phyloP scores from a whole-genome alignment of 2,888 invertebrate species.

The Rapana venosa region DNA sequence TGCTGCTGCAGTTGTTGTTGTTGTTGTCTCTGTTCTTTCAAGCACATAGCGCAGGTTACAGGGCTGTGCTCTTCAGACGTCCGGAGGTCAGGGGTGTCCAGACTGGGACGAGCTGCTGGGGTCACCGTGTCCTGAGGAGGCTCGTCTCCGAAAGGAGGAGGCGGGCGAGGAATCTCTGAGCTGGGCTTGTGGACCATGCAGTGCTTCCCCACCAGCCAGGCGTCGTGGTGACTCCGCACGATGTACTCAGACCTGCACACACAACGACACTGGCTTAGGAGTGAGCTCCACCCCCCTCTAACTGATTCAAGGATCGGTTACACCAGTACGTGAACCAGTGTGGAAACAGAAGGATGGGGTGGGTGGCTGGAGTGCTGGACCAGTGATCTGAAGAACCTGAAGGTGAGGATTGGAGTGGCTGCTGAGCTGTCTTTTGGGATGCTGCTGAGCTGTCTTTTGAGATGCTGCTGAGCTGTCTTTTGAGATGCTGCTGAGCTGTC shows the following conservation, averaged over 20 bases:
- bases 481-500: no score
- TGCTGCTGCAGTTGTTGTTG: background rate
- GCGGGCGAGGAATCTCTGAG: background rate
- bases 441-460: no score
- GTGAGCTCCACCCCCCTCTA: no score
- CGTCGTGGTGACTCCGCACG: conserved; percentile 66
- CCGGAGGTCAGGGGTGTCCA: background rate
- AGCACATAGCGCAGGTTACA: conserved; percentile 20
- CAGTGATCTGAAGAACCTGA: no score
- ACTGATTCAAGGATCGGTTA: no score
- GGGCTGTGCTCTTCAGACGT: background rate
- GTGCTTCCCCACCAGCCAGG: conserved; percentile 64
- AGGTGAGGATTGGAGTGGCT: no score
- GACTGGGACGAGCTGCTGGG: background rate
- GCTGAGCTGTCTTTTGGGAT: no score
- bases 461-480: no score
- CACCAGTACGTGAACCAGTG: no score
- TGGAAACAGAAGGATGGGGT: no score
- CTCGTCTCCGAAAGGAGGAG: background rate
- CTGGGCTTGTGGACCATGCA: background rate
- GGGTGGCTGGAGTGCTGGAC: no score
- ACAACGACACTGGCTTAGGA: background rate
- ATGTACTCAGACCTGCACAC: conserved; percentile 43
- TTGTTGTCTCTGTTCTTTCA: background rate
- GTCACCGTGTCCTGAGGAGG: background rate